phyloP scores from a whole-genome alignment of 2,888 invertebrate genomes.

The Matsumyia berberina region DNA sequence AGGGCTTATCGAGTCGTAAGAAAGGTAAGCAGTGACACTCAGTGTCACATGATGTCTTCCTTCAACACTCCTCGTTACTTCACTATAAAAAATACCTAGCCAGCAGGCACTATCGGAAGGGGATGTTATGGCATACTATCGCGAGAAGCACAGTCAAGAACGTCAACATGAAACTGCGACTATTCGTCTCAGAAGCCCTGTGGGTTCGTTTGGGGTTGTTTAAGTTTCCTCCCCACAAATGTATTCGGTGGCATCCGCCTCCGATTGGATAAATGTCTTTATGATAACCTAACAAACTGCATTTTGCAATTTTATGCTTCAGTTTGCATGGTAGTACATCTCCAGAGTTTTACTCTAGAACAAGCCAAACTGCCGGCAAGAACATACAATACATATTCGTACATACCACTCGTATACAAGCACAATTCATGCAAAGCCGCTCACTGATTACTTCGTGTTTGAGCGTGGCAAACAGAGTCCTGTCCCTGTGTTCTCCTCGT shows the following conservation, averaged over 20 bases:
- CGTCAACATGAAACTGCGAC: background rate
- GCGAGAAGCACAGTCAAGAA: no score
- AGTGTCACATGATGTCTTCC: no score
- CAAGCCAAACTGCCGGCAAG: slow-evolving; percentile 14
- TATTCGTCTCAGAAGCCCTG: no score
- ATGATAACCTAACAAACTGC: slow-evolving; percentile 37
- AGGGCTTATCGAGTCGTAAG: no score
- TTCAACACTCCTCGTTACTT: no score
- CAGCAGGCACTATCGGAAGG: no score
- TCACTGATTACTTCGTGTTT: slow-evolving; percentile 60
- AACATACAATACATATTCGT: slow-evolving; percentile 8
- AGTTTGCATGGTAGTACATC: slow-evolving; percentile 7
- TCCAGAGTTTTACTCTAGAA: slow-evolving; percentile 4
- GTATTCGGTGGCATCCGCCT: no score
- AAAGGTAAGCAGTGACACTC: no score
- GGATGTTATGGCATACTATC: no score
- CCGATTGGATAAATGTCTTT: slow-evolving; percentile 1
- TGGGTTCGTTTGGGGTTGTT: no score
- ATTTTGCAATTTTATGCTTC: slow-evolving; percentile 32
- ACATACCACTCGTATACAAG: background rate
- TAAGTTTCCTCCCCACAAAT: background rate
- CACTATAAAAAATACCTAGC: no score
- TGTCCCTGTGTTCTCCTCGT: slow-evolving; percentile 25
- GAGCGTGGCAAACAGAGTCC: slow-evolving; percentile 41
- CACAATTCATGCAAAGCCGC: slow-evolving; percentile 16